Conservation (phyloP, 1,140 invertebrate genomes). For the Cydia splendana region DNA sequence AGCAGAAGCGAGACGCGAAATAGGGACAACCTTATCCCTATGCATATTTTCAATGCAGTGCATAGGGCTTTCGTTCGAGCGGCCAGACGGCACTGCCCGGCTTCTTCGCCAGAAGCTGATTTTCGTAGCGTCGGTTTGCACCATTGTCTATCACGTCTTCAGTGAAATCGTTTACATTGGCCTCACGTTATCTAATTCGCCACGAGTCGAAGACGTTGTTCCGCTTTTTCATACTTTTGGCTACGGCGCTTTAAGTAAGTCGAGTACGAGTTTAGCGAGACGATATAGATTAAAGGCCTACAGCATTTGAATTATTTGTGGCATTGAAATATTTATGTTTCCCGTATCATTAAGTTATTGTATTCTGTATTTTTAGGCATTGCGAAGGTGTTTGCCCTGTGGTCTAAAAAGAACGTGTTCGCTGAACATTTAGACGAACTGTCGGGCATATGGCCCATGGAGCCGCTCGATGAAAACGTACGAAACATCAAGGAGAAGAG, state of each 20-base stretch:
- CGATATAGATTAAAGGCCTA: neutral
- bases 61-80: constrained; percentile 62
- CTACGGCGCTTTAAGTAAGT: constrained; percentile 69
- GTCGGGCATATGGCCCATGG: constrained; percentile 65
- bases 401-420: constrained; percentile 69
- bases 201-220: constrained; percentile 68
- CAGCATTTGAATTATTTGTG: neutral
- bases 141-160: constrained; percentile 69
- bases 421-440: constrained; percentile 61
- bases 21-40: constrained; percentile 56
- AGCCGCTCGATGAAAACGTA: constrained; percentile 57
- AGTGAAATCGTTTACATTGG: constrained; percentile 66
- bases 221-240: constrained; percentile 72
- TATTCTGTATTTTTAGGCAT: constrained; percentile 53
- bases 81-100: constrained; percentile 40
- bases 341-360: neutral
- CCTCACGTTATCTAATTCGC: constrained; percentile 63
- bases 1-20: constrained; percentile 61
- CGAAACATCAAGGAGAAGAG: constrained; percentile 60
- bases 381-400: constrained; percentile 63
- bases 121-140: constrained; percentile 54
- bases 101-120: constrained; percentile 56
- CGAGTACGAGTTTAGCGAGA: constrained; percentile 1
- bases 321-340: neutral
- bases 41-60: constrained; percentile 61